phyloP scores from a whole-genome alignment of 2,888 invertebrate species.

The Antitype chi region DNA sequence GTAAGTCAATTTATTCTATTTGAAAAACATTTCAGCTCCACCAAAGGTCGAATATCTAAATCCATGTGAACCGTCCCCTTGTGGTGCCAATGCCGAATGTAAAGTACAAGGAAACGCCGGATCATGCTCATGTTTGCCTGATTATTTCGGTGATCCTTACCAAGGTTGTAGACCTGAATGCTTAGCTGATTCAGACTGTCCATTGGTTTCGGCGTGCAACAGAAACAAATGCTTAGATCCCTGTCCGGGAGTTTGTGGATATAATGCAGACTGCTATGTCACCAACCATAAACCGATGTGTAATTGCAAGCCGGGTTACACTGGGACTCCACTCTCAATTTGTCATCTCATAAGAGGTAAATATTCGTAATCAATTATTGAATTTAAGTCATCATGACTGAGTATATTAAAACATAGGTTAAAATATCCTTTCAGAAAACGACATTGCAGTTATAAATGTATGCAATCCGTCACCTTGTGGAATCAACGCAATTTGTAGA shows the following conservation, averaged over 20 bases:
- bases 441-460: conserved; percentile 87
- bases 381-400: not conserved
- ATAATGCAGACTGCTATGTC: conserved; percentile 92
- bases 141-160: conserved; percentile 94
- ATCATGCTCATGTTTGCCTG: conserved; percentile 93
- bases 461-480: conserved; percentile 94
- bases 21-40: conserved; percentile 86
- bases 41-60: conserved; percentile 85
- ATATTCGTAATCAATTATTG: conserved; percentile 50
- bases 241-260: conserved; percentile 93
- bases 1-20: conserved; percentile 84
- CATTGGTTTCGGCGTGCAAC: conserved; percentile 91
- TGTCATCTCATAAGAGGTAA: conserved; percentile 84
- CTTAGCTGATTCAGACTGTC: conserved; percentile 92
- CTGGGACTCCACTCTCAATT: conserved; percentile 92
- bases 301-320: conserved; percentile 91
- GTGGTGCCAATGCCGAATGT: conserved; percentile 94
- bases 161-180: conserved; percentile 93
- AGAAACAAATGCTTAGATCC: conserved; percentile 93
- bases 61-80: conserved; percentile 92
- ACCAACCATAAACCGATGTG: conserved; percentile 92
- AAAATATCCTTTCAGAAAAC: conserved; percentile 77
- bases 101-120: conserved; percentile 93
- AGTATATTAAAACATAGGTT: conserved; percentile 16
- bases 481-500: conserved; percentile 93